These are phyloP conservation scores for Onychorhynchus coronatus DNA, from an alignment of 2,113 vertebrate species.

Conservation along the genomic window DNA sequence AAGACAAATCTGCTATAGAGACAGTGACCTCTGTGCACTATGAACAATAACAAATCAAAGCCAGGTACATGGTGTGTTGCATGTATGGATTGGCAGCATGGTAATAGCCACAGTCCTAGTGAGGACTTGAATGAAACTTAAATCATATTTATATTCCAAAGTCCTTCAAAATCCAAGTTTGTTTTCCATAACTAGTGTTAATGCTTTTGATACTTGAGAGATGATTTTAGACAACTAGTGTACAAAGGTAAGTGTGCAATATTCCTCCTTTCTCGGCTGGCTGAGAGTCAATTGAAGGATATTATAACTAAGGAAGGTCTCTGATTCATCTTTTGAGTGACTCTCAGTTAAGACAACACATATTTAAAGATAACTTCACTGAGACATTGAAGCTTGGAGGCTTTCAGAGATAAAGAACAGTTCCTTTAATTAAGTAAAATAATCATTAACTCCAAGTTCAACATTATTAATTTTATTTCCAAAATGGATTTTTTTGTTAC, in stretches of 20 bases:
- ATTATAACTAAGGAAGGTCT: neutral
- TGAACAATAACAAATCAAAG: neutral
- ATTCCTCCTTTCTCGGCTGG: neutral
- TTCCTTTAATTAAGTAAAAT: neutral
- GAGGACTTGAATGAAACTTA: neutral
- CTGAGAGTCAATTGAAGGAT: neutral
- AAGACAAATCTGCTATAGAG: neutral
- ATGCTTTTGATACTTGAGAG: neutral
- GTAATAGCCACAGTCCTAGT: neutral
- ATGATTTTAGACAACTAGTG: neutral
- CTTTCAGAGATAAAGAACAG: neutral
- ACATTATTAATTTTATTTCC: neutral
- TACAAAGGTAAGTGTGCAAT: neutral
- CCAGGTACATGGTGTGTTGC: rapidly evolving
- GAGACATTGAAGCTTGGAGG: neutral
- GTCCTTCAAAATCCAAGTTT: neutral
- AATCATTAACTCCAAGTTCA: neutral
- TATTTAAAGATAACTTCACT: neutral
- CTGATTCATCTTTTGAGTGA: neutral
- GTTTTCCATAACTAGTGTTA: neutral
- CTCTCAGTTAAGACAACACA: neutral
- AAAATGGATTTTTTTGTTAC: neutral
- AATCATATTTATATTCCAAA: neutral
- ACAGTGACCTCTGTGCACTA: neutral
- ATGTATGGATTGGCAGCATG: neutral